Conservation (phyloP, 2,113 vertebrate species). For the Cyprinodon variegatus region DNA sequence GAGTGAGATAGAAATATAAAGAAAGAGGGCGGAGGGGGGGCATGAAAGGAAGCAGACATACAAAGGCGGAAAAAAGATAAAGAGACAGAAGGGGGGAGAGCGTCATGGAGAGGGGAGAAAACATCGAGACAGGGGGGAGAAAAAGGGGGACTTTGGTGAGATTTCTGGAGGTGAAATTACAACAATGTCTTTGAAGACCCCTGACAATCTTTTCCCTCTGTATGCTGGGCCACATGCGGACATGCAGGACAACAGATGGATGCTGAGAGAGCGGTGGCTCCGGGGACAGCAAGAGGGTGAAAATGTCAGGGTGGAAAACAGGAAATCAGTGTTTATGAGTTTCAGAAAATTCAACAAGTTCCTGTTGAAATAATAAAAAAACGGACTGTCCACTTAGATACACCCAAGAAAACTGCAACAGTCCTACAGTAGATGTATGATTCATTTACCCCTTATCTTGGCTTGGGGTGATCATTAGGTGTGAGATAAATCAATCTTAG, state of each 20-base stretch:
- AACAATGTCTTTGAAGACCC: constrained; percentile 48
- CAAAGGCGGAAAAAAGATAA: constrained; percentile 16
- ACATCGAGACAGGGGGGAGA: neutral
- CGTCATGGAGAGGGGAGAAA: constrained; percentile 10
- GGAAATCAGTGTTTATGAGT: constrained; percentile 39
- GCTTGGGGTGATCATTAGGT: neutral
- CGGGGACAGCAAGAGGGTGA: constrained; percentile 28
- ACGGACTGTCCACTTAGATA: neutral
- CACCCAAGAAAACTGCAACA: neutral
- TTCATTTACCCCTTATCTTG: neutral
- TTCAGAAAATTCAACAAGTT: constrained; percentile 23
- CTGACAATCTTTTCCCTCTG: constrained; percentile 31
- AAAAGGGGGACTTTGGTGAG: constrained; percentile 27
- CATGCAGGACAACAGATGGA: constrained; percentile 36
- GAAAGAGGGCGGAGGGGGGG: neutral
- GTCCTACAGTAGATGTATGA: neutral
- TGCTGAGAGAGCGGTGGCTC: constrained; percentile 27
- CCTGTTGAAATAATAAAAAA: neutral
- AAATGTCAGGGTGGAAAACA: constrained; percentile 52
- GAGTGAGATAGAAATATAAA: constrained; percentile 31
- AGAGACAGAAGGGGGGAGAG: constrained; percentile 10
- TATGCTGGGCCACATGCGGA: constrained; percentile 24
- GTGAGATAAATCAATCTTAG: neutral
- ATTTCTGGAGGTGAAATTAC: constrained; percentile 56
- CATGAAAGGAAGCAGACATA: constrained; percentile 40